Percentiles rank a stretch among this genome's conserved stretches.
Evolutionary conservation across 2,113 vertebrate species (phyloP).

Genomic region (Prunella fulvescens): DNA sequence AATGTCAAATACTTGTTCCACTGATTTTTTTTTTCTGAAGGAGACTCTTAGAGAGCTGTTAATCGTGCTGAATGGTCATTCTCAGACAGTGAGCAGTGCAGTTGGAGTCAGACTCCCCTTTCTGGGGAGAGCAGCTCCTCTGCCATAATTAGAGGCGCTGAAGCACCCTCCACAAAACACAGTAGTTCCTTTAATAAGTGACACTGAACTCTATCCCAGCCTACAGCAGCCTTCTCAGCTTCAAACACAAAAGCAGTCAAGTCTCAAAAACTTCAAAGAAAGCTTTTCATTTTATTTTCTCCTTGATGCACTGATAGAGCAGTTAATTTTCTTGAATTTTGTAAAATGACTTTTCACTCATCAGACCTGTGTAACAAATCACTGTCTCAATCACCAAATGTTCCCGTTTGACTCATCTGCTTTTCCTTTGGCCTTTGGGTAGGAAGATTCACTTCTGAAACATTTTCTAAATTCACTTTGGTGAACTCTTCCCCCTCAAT

Average conservation of each 20-base stretch:
- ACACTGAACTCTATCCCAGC: background rate
- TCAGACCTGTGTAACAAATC: conserved; percentile 51
- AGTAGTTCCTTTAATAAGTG: conserved; percentile 29
- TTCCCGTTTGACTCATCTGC: background rate
- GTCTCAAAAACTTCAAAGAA: conserved; percentile 54
- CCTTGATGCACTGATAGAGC: conserved; percentile 43
- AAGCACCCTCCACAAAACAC: conserved; percentile 15
- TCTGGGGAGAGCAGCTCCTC: background rate
- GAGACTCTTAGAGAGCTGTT: background rate
- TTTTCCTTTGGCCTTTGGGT: conserved; percentile 39
- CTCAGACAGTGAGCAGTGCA: conserved; percentile 59
- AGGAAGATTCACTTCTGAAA: conserved; percentile 32
- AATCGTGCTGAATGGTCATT: conserved; percentile 27
- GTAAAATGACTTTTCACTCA: conserved; percentile 39
- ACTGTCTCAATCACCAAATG: conserved; percentile 30
- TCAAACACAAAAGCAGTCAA: conserved; percentile 48
- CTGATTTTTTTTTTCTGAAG: background rate
- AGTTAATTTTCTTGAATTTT: conserved; percentile 41
- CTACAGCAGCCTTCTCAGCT: conserved; percentile 29
- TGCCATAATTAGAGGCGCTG: conserved; percentile 21
- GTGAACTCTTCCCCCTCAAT: conserved; percentile 10
- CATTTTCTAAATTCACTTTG: conserved; percentile 48
- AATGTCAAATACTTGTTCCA: background rate
- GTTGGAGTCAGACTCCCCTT: conserved; percentile 37
- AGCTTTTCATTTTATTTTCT: conserved; percentile 49